Evolutionary conservation across 2,888 invertebrate genomes (phyloP), one percentile per base, ranked within the genome.

Genomic region (Ectemnius continuus): DNA sequence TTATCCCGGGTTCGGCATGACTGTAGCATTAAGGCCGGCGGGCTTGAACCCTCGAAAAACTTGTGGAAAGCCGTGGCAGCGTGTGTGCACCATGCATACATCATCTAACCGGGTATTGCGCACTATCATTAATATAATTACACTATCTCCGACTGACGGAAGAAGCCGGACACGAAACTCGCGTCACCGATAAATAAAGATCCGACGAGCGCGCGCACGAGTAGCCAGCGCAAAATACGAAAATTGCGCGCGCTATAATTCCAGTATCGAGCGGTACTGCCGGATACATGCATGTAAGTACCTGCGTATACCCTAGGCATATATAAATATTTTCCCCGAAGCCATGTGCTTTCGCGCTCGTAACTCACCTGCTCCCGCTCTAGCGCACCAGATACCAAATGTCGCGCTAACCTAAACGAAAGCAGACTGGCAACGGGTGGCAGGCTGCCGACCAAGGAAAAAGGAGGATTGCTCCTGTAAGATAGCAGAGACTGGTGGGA

Each of bases 71-170:
- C 16, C 8, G 36, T 11, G 36, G 36, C 36, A 36, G 8, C 36
- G 36, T 11, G 36, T 11, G 36, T 8, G 36, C 36, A 36, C 36
- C 16, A 14, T 13, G 16, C 52, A 70, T 67, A 66, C 61, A 36
- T 45, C 60, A 60, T 64, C 16, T 64, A 14, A n/a, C 46, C 60
- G 57, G 16, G 46, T 57, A 28, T 70, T 57, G 67, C 70, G 16
- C 70, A 60, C 68, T 70, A 70, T 68, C 70, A 70, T 70, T 67
- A 70, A 68, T 67, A 61, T 67, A 56, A 68, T 70, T 56, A 59
- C 67, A 47, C 46, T 52, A 52, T 14, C 52, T 52, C 4, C 16
- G 16, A 52, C 52, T 57, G 66, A 45, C 20, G 52, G 16, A 18
- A 14, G 58, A n/a, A 47, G 3, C 36, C 16, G 14, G 58, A 16